Percentiles rank a stretch among this genome's conserved stretches.
Evolutionary conservation across 2,113 vertebrate genomes (phyloP).

Genomic region (Oreochromis aureus): DNA sequence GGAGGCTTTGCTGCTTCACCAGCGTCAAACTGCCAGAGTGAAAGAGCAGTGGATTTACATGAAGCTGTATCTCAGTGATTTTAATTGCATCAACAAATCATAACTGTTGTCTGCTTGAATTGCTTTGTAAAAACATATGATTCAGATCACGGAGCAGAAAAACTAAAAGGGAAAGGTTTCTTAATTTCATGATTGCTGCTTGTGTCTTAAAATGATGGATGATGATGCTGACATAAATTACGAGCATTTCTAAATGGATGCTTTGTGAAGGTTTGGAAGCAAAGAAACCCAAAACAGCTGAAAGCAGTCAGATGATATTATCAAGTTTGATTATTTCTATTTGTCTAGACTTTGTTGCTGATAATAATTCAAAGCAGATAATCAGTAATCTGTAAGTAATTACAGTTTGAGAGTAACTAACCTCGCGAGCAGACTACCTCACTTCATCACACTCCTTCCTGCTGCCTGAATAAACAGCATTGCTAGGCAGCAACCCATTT

Average conservation of each 20-base stretch:
- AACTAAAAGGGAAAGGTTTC: neutral
- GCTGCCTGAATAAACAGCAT: slow-evolving; percentile 69
- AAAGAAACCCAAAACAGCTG: neutral
- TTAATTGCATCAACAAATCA: slow-evolving; percentile 29
- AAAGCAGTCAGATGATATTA: neutral
- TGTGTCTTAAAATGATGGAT: neutral
- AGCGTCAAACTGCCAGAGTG: neutral
- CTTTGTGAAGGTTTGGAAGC: neutral
- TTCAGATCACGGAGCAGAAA: neutral
- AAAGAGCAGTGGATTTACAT: slow-evolving; percentile 19
- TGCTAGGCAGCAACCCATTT: slow-evolving; percentile 65
- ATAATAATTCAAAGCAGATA: slow-evolving; percentile 11
- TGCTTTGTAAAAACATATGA: neutral
- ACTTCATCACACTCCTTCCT: slow-evolving; percentile 42
- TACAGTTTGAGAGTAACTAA: neutral
- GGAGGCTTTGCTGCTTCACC: slow-evolving; percentile 31
- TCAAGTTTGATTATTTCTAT: neutral
- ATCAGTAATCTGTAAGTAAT: slow-evolving; percentile 30
- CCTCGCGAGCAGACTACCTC: neutral
- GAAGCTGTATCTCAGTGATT: neutral
- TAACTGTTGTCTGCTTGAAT: neutral
- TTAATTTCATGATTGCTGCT: neutral
- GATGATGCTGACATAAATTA: neutral
- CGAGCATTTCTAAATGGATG: neutral
- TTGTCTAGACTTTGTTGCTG: neutral